Evolutionary conservation across 37 sponge, comb jelly and placozoan genomes (phyloP).

Genomic region (Tethya wilhelma): DNA sequence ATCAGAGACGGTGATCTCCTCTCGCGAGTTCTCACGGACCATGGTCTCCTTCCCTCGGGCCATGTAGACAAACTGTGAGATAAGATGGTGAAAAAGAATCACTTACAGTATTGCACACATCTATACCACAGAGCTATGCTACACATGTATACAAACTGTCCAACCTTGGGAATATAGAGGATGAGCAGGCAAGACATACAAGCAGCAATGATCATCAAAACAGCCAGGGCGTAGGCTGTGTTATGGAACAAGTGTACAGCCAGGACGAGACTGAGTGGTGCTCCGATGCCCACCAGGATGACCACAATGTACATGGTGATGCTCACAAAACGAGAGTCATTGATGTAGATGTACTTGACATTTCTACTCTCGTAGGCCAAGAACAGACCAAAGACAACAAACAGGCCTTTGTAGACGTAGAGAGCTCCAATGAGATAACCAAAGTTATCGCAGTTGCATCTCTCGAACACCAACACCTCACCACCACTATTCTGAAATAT

Average conservation of each 20-base stretch:
- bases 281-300: constrained; percentile 67
- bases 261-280: constrained; percentile 64
- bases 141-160: no score
- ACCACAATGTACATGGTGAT: constrained; percentile 70
- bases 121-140: no score
- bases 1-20: constrained; percentile 43
- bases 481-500: constrained; percentile 1
- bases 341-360: constrained; percentile 74
- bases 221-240: constrained; percentile 52
- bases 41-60: constrained; percentile 56
- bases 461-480: not conserved
- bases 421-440: constrained; percentile 73
- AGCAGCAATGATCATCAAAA: constrained; percentile 41
- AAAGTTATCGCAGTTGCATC: constrained; percentile 47
- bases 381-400: constrained; percentile 79
- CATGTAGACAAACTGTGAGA: constrained; percentile 49
- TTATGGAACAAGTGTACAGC: constrained; percentile 36
- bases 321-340: constrained; percentile 74
- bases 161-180: constrained; percentile 71
- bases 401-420: constrained; percentile 73
- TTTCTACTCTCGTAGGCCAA: constrained; percentile 88
- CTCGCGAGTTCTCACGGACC: constrained; percentile 27
- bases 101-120: no score
- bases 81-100: no score
- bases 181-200: constrained; percentile 49